phyloP scores from a whole-genome alignment of 2,797 vertebrate genomes.

The Xiphorhynchus erythropygius region DNA sequence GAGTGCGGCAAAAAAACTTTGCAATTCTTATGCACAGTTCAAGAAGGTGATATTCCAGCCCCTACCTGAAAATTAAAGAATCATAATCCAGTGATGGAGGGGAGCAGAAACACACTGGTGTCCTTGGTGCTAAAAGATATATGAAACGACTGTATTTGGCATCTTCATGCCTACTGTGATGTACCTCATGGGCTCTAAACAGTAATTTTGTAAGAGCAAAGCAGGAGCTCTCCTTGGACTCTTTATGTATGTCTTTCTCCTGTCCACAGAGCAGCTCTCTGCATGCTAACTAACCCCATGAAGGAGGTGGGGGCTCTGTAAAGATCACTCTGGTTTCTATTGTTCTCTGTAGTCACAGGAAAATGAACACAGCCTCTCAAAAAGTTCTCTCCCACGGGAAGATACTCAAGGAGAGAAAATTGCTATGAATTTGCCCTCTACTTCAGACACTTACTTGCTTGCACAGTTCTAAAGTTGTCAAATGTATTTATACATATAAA shows the following conservation, averaged over 20 bases:
- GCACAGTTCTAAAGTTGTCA: constrained; percentile 57
- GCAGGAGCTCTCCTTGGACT: background rate
- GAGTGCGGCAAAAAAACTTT: background rate
- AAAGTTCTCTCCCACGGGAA: constrained; percentile 64
- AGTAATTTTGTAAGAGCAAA: background rate
- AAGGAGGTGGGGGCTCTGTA: background rate
- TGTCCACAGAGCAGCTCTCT: constrained; percentile 21
- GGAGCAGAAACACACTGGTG: background rate
- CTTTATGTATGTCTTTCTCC: background rate
- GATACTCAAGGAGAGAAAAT: constrained; percentile 67
- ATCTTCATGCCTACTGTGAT: background rate
- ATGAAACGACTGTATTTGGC: background rate
- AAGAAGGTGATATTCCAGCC: background rate
- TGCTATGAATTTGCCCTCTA: constrained; percentile 66
- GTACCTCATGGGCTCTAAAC: background rate
- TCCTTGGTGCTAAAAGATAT: background rate
- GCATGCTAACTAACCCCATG: background rate
- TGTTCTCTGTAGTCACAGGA: constrained; percentile 40
- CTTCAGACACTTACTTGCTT: constrained; percentile 54
- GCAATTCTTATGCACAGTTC: background rate
- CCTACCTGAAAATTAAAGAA: background rate
- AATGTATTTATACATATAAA: constrained; percentile 58
- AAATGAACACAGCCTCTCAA: constrained; percentile 64
- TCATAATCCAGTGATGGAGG: background rate
- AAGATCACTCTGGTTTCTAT: constrained; percentile 53